A percentile compares a stretch with the other conserved stretches of the same genome.
Conservation (phyloP, 2,797 vertebrate genomes). For the Thamnophis elegans region DNA sequence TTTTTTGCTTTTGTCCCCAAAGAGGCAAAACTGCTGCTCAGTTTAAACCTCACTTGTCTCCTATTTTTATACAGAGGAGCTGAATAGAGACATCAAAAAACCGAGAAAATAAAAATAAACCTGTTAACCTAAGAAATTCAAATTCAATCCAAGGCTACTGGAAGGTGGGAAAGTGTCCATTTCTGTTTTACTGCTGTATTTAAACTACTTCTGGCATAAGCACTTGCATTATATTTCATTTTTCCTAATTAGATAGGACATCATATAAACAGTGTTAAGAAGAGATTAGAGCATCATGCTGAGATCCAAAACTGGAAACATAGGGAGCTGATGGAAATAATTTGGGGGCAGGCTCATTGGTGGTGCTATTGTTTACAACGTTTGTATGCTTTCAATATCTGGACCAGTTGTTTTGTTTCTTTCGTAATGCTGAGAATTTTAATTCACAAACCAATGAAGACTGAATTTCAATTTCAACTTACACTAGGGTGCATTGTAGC, state of each 20-base stretch:
- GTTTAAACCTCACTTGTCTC: neutral
- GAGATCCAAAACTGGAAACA: neutral
- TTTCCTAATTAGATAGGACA: conserved; percentile 19
- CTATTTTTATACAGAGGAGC: neutral
- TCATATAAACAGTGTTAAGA: conserved; percentile 1
- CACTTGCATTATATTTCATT: conserved; percentile 12
- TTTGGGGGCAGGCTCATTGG: neutral
- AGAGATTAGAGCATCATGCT: conserved; percentile 7
- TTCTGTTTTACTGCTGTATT: neutral
- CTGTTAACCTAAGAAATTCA: neutral
- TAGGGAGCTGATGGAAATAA: neutral
- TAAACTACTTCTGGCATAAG: neutral
- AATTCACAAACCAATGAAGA: neutral
- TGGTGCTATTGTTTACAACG: neutral
- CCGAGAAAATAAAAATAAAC: neutral
- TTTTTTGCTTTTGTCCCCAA: neutral
- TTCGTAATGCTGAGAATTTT: neutral
- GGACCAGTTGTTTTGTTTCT: neutral
- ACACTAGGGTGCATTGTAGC: neutral
- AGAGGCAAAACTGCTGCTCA: neutral
- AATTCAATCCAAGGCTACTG: neutral
- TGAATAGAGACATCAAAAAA: neutral
- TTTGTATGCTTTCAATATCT: neutral
- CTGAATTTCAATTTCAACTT: neutral
- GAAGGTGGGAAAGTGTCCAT: neutral